Conservation (phyloP, 2,797 vertebrate species). For the Dendrocincla tyrannina region DNA sequence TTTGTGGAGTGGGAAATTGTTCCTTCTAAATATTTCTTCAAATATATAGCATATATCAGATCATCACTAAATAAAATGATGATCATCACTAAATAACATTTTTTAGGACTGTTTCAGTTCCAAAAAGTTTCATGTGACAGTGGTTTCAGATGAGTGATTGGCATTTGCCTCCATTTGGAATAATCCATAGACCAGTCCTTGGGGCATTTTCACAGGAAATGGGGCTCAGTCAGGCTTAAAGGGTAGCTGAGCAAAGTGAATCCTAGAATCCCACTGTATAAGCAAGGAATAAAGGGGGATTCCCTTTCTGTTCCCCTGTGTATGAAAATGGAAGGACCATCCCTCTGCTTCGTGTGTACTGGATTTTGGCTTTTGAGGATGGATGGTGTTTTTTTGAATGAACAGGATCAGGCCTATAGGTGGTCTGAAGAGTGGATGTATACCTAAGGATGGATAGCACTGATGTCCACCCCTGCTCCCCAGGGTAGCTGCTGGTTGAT, state of each 20-base stretch:
- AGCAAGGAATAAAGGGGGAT: fast-evolving
- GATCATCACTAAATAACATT: neutral
- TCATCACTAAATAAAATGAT: neutral
- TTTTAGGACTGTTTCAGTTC: neutral
- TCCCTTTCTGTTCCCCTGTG: neutral
- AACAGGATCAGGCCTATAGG: neutral
- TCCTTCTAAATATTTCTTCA: neutral
- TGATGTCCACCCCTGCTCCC: neutral
- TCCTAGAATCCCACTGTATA: neutral
- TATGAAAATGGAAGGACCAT: neutral
- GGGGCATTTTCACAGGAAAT: neutral
- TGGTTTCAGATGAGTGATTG: neutral
- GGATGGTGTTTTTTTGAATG: neutral
- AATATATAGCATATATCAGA: neutral
- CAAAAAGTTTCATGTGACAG: neutral
- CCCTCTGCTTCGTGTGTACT: neutral
- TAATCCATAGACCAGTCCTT: neutral
- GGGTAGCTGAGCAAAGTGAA: neutral
- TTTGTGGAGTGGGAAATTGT: neutral
- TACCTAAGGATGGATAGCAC: neutral
- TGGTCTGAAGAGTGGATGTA: neutral
- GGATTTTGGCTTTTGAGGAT: neutral
- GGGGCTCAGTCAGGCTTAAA: neutral
- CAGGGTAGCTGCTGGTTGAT: neutral
- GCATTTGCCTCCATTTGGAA: neutral